Conservation (phyloP, 2,888 invertebrate species). For the Lapara coniferarum region DNA sequence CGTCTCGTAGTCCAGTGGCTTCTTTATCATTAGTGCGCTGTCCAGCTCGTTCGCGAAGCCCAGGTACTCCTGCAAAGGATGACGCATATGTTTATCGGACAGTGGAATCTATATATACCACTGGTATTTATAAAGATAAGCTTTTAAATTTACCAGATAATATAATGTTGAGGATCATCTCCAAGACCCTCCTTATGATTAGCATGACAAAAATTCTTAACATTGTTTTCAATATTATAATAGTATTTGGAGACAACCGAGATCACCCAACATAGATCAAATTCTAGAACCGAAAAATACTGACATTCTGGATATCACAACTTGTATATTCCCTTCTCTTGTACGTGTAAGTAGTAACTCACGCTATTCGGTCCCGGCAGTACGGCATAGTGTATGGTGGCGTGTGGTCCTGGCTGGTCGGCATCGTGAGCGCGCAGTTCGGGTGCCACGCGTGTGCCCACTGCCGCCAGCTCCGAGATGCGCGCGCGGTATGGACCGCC, state of each 20-base stretch:
- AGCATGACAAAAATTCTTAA: no score
- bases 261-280: no score
- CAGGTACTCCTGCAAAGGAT: conserved; percentile 86
- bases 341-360: conserved; percentile 43
- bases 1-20: conserved; percentile 92
- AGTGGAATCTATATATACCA: no score
- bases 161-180: no score
- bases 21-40: conserved; percentile 90
- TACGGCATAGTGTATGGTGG: conserved; percentile 92
- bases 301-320: no score
- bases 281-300: no score
- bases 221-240: no score
- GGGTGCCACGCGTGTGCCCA: conserved; percentile 89
- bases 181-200: neutral
- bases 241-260: no score
- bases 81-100: neutral
- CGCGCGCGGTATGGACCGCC: conserved; percentile 92
- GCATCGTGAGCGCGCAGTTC: conserved; percentile 91
- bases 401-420: conserved; percentile 94
- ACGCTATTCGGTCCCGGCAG: conserved; percentile 90
- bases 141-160: no score
- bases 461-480: conserved; percentile 91
- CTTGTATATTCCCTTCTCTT: no score
- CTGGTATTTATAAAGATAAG: no score
- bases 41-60: conserved; percentile 93